A percentile compares a stretch with the other conserved stretches of the same genome.
These are phyloP conservation scores for Drosophila diplacantha DNA, from an alignment of 2,888 invertebrate genomes.

Conservation along the genomic window DNA sequence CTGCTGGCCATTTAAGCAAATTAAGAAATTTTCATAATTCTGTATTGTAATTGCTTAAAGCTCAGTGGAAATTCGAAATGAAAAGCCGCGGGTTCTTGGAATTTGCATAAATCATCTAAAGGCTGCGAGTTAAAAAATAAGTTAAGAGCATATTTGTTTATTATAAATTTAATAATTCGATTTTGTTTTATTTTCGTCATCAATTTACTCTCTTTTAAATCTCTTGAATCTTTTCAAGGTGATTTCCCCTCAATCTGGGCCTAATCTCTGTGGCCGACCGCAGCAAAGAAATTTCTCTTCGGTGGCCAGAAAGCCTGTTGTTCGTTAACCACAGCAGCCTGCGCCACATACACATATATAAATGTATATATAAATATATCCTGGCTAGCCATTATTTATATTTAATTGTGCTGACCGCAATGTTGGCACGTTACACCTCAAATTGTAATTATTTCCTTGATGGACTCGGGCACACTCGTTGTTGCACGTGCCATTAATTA, in stretches of 20 bases:
- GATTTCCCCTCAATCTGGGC: conserved; percentile 4
- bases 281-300: conserved; percentile 27
- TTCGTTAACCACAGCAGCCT: conserved; percentile 18
- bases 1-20: conserved; percentile 60
- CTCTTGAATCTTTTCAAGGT: background rate
- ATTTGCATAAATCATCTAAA: conserved; percentile 9
- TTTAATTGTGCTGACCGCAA: conserved; percentile 38
- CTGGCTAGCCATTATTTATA: conserved; percentile 26
- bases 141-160: too few species aligned
- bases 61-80: conserved; percentile 35
- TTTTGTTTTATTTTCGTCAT: background rate
- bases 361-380: background rate
- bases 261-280: conserved; percentile 17
- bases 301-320: conserved; percentile 6
- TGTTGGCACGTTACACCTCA: conserved; percentile 38
- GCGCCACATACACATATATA: conserved; percentile 13
- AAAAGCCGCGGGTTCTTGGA: background rate
- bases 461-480: conserved; percentile 43
- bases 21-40: conserved; percentile 66
- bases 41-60: conserved; percentile 56
- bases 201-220: background rate
- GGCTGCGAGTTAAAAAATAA: background rate
- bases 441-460: conserved; percentile 52
- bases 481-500: conserved; percentile 63
- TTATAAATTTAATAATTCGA: background rate